Evolutionary conservation across 2,113 vertebrate genomes (phyloP).

Genomic region (Okapia johnstoni): DNA sequence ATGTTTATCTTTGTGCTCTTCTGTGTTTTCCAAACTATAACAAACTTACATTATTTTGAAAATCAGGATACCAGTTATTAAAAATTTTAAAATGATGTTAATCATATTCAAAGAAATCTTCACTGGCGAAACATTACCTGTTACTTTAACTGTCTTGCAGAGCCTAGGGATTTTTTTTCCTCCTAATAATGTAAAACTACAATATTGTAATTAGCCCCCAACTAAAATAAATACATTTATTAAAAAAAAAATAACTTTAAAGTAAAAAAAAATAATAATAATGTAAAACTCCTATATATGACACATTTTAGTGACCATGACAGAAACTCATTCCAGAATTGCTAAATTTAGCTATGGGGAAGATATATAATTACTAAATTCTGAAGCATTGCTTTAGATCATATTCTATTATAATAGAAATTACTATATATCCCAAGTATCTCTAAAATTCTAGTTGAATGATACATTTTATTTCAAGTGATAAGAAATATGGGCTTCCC

Average conservation of each 20-base stretch:
- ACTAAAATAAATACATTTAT: too few species aligned
- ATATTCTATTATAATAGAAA: background rate
- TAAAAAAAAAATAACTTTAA: too few species aligned
- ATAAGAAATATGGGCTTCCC: background rate
- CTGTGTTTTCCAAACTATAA: conserved; percentile 12
- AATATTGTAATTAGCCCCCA: too few species aligned
- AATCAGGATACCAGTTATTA: background rate
- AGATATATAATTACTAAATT: background rate
- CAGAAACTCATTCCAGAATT: background rate
- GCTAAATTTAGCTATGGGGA: background rate
- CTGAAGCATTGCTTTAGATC: background rate
- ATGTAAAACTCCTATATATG: background rate
- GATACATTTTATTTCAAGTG: background rate
- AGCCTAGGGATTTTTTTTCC: conserved; percentile 48
- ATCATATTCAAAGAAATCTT: conserved; percentile 6
- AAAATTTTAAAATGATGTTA: background rate
- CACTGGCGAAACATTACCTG: background rate
- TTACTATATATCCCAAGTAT: background rate
- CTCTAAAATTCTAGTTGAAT: background rate
- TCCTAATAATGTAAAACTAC: conserved; percentile 44
- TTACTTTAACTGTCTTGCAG: background rate
- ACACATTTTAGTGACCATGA: conserved; percentile 52
- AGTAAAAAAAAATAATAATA: background rate
- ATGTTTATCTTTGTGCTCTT: background rate
- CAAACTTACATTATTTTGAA: background rate